Conservation (phyloP, 2,888 invertebrate genomes). For the Drosophila pegasa region DNA sequence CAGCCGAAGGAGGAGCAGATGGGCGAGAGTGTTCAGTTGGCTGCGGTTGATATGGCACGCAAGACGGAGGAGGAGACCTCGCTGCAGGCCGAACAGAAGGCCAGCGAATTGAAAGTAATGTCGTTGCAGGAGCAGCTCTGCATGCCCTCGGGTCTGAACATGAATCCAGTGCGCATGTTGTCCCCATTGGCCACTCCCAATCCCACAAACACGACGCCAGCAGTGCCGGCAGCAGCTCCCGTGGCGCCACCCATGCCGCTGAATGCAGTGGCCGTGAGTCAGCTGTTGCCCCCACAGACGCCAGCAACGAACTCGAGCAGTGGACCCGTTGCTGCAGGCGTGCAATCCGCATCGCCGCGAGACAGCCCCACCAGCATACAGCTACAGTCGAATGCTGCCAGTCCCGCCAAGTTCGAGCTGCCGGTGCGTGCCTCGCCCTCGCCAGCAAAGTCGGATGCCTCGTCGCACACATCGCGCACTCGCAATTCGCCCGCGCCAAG, state of each 20-base stretch:
- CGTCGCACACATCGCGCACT: conserved; percentile 86
- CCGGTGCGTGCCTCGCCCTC: conserved; percentile 87
- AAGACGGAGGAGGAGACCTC: conserved; percentile 71
- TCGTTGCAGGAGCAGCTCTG: conserved; percentile 84
- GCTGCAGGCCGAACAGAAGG: conserved; percentile 76
- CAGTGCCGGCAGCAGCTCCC: conserved; percentile 20
- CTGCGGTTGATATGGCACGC: conserved; percentile 59
- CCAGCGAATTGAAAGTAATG: conserved; percentile 82
- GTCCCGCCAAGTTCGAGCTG: conserved; percentile 86
- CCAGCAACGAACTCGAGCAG: conserved; percentile 19
- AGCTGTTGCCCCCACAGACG: conserved; percentile 55
- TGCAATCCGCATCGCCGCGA: conserved; percentile 78
- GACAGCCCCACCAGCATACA: conserved; percentile 85
- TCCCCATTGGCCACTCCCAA: conserved; percentile 83
- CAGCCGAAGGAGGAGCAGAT: conserved; percentile 72
- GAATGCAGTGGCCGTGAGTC: conserved; percentile 21
- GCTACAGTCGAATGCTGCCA: conserved; percentile 83
- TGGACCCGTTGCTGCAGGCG: conserved; percentile 25
- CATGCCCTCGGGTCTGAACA: conserved; percentile 84
- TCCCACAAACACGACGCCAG: conserved; percentile 69
- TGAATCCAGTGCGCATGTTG: conserved; percentile 84
- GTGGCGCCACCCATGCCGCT: conserved; percentile 27
- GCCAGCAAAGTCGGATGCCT: conserved; percentile 87
- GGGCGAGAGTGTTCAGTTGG: conserved; percentile 37
- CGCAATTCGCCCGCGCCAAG: conserved; percentile 86